Percentiles rank a stretch among this genome's conserved stretches.
These are phyloP conservation scores for Dynastes grantii DNA, from an alignment of 2,888 invertebrate species.

Conservation along the genomic window DNA sequence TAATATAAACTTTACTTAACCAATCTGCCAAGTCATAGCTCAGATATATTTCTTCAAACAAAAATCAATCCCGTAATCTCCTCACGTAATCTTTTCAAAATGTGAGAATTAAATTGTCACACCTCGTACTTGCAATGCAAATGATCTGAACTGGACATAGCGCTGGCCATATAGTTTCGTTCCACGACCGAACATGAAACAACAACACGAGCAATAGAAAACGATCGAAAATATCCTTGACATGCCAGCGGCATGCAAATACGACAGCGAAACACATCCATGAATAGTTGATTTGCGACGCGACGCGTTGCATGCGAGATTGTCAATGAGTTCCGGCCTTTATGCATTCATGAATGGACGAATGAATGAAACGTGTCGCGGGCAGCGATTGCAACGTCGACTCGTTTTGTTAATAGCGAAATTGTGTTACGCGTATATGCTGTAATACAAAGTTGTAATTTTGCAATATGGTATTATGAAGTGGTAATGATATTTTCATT, in stretches of 20 bases:
- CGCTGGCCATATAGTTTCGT: not conserved
- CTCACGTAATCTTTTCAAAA: no score
- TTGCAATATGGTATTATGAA: no score
- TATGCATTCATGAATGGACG: slow-evolving; percentile 40
- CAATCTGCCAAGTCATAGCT: no score
- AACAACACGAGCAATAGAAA: slow-evolving; percentile 26
- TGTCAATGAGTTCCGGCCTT: slow-evolving; percentile 45
- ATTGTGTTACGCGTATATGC: no score
- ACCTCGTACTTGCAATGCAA: no score
- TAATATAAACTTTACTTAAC: no score
- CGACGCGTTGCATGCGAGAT: slow-evolving; percentile 40
- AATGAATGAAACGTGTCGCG: slow-evolving; percentile 40
- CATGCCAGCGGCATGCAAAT: slow-evolving; percentile 36
- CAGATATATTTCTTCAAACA: no score
- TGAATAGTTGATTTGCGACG: slow-evolving; percentile 28
- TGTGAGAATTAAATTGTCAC: no score
- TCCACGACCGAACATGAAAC: slow-evolving; percentile 23
- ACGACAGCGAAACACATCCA: slow-evolving; percentile 1
- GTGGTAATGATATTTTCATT: no score
- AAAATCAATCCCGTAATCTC: no score
- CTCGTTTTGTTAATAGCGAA: slow-evolving; percentile 2
- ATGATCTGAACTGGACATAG: no score
- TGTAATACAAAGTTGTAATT: no score
- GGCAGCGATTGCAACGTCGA: slow-evolving; percentile 1
- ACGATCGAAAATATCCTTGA: slow-evolving; percentile 39